Base-by-base conservation (phyloP, 2,888 invertebrate genomes). In the Eustalomyia histrio region DNA sequence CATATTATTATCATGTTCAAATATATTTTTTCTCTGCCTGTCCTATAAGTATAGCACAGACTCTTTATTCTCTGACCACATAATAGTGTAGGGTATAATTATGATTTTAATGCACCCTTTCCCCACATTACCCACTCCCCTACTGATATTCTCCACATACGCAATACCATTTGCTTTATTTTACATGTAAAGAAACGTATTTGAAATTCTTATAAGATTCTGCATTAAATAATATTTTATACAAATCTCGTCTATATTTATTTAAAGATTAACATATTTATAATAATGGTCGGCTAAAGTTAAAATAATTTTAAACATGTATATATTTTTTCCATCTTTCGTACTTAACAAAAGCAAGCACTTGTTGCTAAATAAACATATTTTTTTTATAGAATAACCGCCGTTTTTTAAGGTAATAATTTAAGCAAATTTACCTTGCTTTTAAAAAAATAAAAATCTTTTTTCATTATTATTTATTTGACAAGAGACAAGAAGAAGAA, bases 351-450 rank as follows among this genome's bases (percentile, higher is more conserved):
- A 39, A 39, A 4, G 16, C 33, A 9, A 52, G 61, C 63, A 80
- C 80, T 76, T 80, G 72, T 80, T 80, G 80, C 72, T 53, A 24
- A 63, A 64, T 50, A 57, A 52, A 33, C 21, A 16, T 29, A 29
- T 6, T 29, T 24, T 68, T 29, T 43, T 2, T 47, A n/a, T 29
- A 10, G 18, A 55, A 68, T 61, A 12, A 47, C 61, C 71, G 63
- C 50, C 61, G 61, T 55, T 61, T 50, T 10, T 63, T 64, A 58
- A 33, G 53, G 57, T 24, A 69, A 80, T 80, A 63, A 63, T 71
- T 72, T 67, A 52, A 67, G 24, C 63, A 80, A 80, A 80, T 80
- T 72, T 68, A 72, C 76, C 52, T 76, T 76, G 72, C 65, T 72
- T 58, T 50, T 58, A 57, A 68, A 43, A n/a, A 67, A 39, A 50